These are phyloP conservation scores for Phyllopteryx taeniolatus DNA, from an alignment of 2,113 vertebrate genomes.

Conservation along the genomic window DNA sequence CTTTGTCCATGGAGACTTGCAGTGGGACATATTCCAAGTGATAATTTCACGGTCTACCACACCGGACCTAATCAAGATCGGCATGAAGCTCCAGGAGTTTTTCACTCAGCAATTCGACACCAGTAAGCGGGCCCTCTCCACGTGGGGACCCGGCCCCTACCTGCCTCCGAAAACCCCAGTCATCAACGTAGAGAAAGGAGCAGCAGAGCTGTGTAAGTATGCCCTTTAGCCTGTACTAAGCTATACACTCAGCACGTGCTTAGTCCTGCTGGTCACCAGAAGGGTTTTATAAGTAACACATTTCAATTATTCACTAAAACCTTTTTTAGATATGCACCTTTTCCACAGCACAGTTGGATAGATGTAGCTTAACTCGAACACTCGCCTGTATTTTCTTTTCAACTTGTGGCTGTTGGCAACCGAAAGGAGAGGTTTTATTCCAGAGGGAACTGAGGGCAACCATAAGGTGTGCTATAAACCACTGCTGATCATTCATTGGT, in stretches of 20 bases:
- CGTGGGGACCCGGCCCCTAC: constrained; percentile 95
- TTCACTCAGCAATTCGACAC: constrained; percentile 99
- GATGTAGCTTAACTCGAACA: background rate
- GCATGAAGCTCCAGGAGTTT: constrained; percentile 99
- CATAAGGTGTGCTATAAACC: too few species aligned
- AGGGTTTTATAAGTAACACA: constrained; percentile 41
- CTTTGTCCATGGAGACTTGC: constrained; percentile 95
- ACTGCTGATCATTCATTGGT: too few species aligned
- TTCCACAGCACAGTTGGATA: background rate
- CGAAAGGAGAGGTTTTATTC: too few species aligned
- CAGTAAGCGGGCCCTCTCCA: constrained; percentile 94
- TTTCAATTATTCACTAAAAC: constrained; percentile 13
- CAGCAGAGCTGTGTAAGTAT: constrained; percentile 84
- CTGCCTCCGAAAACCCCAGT: constrained; percentile 87
- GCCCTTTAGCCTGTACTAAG: background rate
- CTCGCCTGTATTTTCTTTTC: too few species aligned
- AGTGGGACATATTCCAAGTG: constrained; percentile 99
- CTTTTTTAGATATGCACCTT: constrained; percentile 2
- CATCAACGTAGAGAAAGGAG: constrained; percentile 82
- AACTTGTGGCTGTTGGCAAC: too few species aligned
- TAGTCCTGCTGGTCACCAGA: constrained; percentile 17
- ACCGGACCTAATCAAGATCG: constrained; percentile 98
- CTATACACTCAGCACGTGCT: background rate
- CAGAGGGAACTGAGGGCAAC: too few species aligned
- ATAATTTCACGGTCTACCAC: constrained; percentile 99